Base-by-base conservation (phyloP, 1,140 invertebrate species). In the Antheraea pernyi region DNA sequence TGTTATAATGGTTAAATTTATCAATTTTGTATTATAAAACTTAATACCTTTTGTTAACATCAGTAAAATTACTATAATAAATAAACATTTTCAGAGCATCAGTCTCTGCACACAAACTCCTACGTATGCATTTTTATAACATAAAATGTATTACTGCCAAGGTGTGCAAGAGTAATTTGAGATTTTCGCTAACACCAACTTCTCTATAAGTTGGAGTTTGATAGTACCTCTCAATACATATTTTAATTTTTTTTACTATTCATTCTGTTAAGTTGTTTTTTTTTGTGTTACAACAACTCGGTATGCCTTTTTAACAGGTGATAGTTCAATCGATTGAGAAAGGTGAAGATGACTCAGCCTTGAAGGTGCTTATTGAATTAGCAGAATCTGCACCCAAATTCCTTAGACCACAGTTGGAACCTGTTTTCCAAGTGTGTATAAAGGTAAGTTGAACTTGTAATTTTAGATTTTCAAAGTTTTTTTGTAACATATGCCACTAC, bases 381-480 rank as follows among this genome's bases (percentile, higher is more conserved):
- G 97, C 98, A 18, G 98, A 99, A 92, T 95, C 96, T 71, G 95
- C 97, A 13, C 99, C 99, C 0, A 99, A 99, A 92, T 99, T 96
- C 85, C 92, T 99, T 19, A 93, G 98, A 68, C 94, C 96, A 8
- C 97, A 99, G 84, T 88, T 99, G 42, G 95, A 97, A 77, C 90
- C 93, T n/a, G 96, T 99, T 71, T 96, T 99, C 85, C 95, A 97
- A 80, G 95, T 99, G 80, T 99, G 97, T 84, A 96, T 98, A 88
- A 98, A 98, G 93, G 97, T 97, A 85, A 86, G 91, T 79, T 53
- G 46, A 1, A 9, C 7, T 42, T 42, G 39, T 9, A 42, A 42
- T 7, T 11, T 9, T 7, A 9, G 11, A 11, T 42, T 39, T 66
- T 46, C 59, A 18, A 18, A 18, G 42, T 64, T 16, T 60, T n/a